phyloP scores from a whole-genome alignment of 2,888 invertebrate species.

The Galerucella nymphaeae region DNA sequence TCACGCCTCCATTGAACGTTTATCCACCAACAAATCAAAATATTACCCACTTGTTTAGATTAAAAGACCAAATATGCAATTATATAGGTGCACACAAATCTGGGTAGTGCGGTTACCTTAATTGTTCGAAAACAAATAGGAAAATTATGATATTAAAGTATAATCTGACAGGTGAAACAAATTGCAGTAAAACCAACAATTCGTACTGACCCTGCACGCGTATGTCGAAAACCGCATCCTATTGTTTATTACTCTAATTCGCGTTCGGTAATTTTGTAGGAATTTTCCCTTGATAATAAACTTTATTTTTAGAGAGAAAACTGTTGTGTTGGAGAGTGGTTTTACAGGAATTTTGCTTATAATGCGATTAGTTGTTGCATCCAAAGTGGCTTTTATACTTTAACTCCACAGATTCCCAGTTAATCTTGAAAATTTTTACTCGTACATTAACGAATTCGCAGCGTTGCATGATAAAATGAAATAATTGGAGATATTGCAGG shows the following conservation, averaged over 20 bases:
- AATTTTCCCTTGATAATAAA: conserved; percentile 11
- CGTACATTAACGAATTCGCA: no score
- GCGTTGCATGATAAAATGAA: no score
- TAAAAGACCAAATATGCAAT: conserved; percentile 39
- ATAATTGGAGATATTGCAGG: no score
- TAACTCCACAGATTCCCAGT: no score
- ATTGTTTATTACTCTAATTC: conserved; percentile 35
- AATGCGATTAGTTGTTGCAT: no score
- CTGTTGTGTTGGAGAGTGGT: not conserved
- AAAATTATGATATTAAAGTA: conserved; percentile 44
- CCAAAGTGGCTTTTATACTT: no score
- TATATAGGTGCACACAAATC: conserved; percentile 40
- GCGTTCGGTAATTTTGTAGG: conserved; percentile 14
- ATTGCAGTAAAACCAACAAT: conserved; percentile 37
- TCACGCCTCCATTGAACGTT: not conserved
- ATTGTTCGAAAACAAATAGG: conserved; percentile 44
- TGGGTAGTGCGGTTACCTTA: conserved; percentile 37
- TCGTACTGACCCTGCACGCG: conserved; percentile 35
- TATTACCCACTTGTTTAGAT: conserved; percentile 25
- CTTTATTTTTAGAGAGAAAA: conserved; percentile 19
- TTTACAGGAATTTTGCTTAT: conserved; percentile 8
- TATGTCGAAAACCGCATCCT: conserved; percentile 35
- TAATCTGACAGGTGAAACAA: conserved; percentile 40
- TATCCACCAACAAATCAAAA: not conserved
- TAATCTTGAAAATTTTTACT: no score